A percentile compares a stretch with the other conserved stretches of the same genome.
phyloP scores from a whole-genome alignment of 2,113 vertebrate species.

The Melanocharis versteri region DNA sequence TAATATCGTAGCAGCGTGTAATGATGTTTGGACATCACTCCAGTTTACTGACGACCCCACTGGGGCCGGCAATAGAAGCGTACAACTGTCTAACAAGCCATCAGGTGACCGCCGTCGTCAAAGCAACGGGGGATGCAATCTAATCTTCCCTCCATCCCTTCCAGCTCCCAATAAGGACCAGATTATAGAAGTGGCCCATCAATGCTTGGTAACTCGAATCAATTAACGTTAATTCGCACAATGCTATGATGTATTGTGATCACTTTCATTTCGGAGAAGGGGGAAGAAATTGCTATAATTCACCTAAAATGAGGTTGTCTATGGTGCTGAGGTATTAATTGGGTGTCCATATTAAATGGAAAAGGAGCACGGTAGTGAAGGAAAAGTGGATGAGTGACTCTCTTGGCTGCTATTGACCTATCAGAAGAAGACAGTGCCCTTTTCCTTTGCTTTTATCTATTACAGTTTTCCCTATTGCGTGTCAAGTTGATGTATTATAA shows the following conservation, averaged over 20 bases:
- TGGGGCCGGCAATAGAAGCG: constrained; percentile 84
- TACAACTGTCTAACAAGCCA: constrained; percentile 83
- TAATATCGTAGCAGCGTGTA: constrained; percentile 94
- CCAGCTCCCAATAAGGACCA: constrained; percentile 90
- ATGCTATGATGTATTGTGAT: constrained; percentile 87
- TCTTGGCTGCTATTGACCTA: constrained; percentile 99
- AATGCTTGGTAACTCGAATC: constrained; percentile 88
- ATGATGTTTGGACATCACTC: constrained; percentile 94
- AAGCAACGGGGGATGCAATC: constrained; percentile 86
- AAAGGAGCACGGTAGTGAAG: constrained; percentile 84
- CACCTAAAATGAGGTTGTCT: constrained; percentile 88
- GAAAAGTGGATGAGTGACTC: constrained; percentile 96
- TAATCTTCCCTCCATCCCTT: constrained; percentile 90
- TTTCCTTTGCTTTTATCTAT: constrained; percentile 92
- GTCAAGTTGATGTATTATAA: constrained; percentile 98
- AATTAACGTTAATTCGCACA: constrained; percentile 90
- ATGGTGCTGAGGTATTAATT: constrained; percentile 92
- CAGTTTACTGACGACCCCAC: constrained; percentile 89
- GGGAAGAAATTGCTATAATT: constrained; percentile 94
- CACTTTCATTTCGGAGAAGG: constrained; percentile 80
- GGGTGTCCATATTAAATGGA: constrained; percentile 99
- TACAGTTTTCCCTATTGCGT: constrained; percentile 96
- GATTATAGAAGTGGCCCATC: constrained; percentile 82
- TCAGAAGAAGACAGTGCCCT: constrained; percentile 97
- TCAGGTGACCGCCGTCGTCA: constrained; percentile 85